Evolutionary conservation across 2,797 vertebrate species (phyloP), one percentile per base, ranked within the genome.

Genomic region (Gila robusta): DNA sequence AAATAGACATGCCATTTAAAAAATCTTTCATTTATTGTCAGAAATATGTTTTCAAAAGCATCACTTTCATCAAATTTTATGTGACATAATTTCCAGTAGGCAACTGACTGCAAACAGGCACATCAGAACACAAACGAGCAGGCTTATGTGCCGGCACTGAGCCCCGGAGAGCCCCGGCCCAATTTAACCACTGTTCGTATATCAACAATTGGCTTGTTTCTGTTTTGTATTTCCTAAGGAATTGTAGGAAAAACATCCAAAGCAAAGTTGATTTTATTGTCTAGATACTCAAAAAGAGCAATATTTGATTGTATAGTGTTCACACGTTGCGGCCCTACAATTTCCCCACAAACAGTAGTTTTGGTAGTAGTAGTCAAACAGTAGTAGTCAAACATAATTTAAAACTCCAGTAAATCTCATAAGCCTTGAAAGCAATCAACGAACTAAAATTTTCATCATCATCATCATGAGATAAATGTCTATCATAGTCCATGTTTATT

Each of bases 381-480:
- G 35, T 35, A 35, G 35, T 35, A 35, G 35, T 35, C 35, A 35
- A 35, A 35, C 35, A 35, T 2, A 62, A 37, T 16, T 28, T 41
- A 32, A 37, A 84, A 78, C 35, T 44, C 44, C 19, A 82, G 16
- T 56, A 54, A 78, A 39, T 69, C 44, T 66, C n/a, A 32, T 78
- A 37, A 78, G 64, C 44, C 32, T 39, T 78, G 82, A 79, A 70
- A 79, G 26, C 76, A 71, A 69, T n/a, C 74, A 32, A 5, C 14
- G 49, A 79, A 28, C 26, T 44, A 44, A 41, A 23, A n/a, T 32
- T 32, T 78, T 54, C 32, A 66, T 67, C 44, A 66, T 73, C 64
- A 83, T 64, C 64, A n/a, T 71, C 26, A 83, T 64, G n/a, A 21
- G 26, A 56, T 73, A 44, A 73, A 82, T 59, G 35, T 67, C 47